These are phyloP conservation scores for Pyrrhia umbra DNA, from an alignment of 2,888 invertebrate genomes.

Conservation along the genomic window DNA sequence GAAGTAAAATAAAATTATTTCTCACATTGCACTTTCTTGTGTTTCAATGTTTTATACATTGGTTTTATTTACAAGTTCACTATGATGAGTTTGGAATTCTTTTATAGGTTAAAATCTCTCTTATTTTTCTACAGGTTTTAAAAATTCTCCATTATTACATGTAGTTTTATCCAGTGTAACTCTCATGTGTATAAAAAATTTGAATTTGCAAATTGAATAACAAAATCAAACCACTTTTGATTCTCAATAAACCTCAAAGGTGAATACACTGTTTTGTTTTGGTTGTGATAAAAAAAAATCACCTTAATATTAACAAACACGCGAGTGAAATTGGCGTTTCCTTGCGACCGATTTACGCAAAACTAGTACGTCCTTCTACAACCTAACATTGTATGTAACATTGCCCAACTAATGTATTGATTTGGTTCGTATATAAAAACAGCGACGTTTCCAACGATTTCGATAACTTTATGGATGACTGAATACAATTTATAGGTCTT, in stretches of 20 bases:
- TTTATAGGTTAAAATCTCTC: too few relatives aligned
- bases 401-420: conserved; percentile 64
- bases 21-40: too few relatives aligned
- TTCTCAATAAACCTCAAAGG: conserved; percentile 20
- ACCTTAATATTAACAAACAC: conserved; percentile 62
- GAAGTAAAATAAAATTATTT: too few relatives aligned
- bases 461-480: conserved; percentile 41
- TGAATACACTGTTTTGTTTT: conserved; percentile 38
- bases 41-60: too few relatives aligned
- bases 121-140: too few relatives aligned
- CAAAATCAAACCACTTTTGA: conserved; percentile 34
- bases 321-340: conserved; percentile 73
- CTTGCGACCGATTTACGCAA: conserved; percentile 73
- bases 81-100: too few relatives aligned
- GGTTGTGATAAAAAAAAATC: conserved; percentile 43
- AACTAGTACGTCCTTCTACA: conserved; percentile 69
- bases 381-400: conserved; percentile 29
- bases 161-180: too few relatives aligned
- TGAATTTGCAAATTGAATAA: too few relatives aligned
- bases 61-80: too few relatives aligned
- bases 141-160: too few relatives aligned
- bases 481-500: conserved; percentile 17
- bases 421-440: conserved; percentile 43
- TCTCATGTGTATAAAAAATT: too few relatives aligned
- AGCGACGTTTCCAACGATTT: conserved; percentile 55